Evolutionary conservation across 2,113 vertebrate species (phyloP), one percentile per base, ranked within the genome.

Genomic region (Ochotona curzoniae): DNA sequence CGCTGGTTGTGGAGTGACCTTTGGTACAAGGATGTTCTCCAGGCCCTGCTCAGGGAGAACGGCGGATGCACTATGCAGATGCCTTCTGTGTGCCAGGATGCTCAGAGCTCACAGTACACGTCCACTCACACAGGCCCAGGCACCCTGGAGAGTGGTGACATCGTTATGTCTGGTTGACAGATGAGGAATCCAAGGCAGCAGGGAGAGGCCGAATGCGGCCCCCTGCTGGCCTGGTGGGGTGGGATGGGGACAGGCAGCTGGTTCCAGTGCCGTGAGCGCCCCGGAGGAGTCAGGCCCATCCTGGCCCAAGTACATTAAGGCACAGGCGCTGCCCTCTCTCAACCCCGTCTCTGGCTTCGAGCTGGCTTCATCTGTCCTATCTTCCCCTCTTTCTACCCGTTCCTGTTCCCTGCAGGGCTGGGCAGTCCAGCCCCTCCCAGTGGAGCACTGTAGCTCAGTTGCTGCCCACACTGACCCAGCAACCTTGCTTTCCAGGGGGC

Each of bases 21-120:
- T 51, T 85, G 89, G 51, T 57, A 91, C 67, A 61, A 83, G 60
- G 32, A 74, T 47, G n/a, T 51, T 30, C 60, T 85, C 80, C 74
- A 44, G 38, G 38, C 38, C 38, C 38, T 44, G 38, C 38, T 44
- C 38, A 38, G 0, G 67, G 44, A n/a, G 8, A 64, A 49, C 1
- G n/a, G 69, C 26, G 30, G 12, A 47, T 51, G 21, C 61, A 70
- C 26, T 2, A 12, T 49, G 23, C 1, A 82, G 76, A 74, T 49
- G 49, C 54, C 66, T 67, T 69, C 73, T 32, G 69, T 38, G 54
- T 21, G 49, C 38, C 15, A 83, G 47, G 26, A 51, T 10, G 1
- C 25, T 18, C 69, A 38, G 28, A 10, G 70, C 9, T 82, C 60
- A 51, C 44, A 20, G 38, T 10, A 26, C 1, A 71, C 11, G 17